Base-by-base conservation (phyloP, 2,113 vertebrate species). In the Alces alces region DNA sequence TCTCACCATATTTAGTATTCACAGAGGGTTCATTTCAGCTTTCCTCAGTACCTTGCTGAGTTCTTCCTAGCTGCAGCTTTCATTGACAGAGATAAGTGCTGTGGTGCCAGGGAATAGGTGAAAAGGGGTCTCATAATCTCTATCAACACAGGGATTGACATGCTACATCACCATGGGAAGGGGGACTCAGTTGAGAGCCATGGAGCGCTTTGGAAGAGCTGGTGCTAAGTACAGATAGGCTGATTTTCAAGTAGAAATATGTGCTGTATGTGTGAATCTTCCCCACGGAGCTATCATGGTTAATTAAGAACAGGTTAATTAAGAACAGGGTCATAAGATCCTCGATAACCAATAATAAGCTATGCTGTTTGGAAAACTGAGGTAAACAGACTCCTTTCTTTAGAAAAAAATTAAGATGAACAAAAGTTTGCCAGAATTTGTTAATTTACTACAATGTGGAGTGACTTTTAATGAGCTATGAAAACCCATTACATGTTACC, bases 241-340 rank as follows among this genome's bases (percentile, higher is more conserved):
- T 92, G 27, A 89, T 86, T 89, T 96, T 91, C 64, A 39, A 78
- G 39, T 14, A 78, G 60, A 93, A 57, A 86, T n/a, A 21, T 80
- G 95, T 78, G 86, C 47, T 58, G 43, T 25, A 61, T 21, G 39
- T 9, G 76, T 39, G 66, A 91, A 82, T 58, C 30, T 7, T 86
- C 60, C 86, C 5, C 5, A 16, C 13, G 43, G 54, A 73, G 23
- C 28, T 28, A 57, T 54, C 2, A 3, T 86, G 25, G n/a, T 93
- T 96, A 96, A 89, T 96, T 97, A 93, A 95, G 57, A 82, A 89
- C 52, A 86, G 13, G 15, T 93, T 96, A 96, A 89, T 96, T 97
- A 93, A 95, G 57, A 82, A 89, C 52, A 86, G 13, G 15, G 83
- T 95, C 30, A 82, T 85, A 82, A 27, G 82, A 91, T 50, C 14